Conservation (phyloP, 2,888 invertebrate genomes). For the Scaptomyza flava region DNA sequence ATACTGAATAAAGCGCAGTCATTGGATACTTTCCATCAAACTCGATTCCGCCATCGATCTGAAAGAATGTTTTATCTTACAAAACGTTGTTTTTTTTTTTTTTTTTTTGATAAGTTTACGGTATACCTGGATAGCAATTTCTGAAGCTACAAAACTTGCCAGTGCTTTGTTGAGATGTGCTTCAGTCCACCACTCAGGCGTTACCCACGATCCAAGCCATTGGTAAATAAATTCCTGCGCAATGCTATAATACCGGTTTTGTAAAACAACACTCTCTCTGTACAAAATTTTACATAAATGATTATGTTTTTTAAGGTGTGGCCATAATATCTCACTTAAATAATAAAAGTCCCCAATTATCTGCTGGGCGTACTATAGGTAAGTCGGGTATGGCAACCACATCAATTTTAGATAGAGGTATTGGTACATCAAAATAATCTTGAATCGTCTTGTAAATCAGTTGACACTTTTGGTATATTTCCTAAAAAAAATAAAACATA, state of each 20-base stretch:
- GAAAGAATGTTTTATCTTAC: neutral
- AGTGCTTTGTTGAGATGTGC: conserved; percentile 91
- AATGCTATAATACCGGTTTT: conserved; percentile 87
- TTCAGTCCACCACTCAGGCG: conserved; percentile 91
- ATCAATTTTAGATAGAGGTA: conserved; percentile 89
- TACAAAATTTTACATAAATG: conserved; percentile 40
- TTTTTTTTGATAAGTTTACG: neutral
- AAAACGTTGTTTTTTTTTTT: neutral
- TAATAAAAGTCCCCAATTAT: conserved; percentile 92
- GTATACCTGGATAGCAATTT: conserved; percentile 88
- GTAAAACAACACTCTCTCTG: conserved; percentile 90
- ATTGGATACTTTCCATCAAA: conserved; percentile 93
- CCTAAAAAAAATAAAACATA: conserved; percentile 84
- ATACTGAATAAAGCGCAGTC: conserved; percentile 90
- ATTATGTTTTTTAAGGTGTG: neutral
- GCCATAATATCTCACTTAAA: conserved; percentile 87
- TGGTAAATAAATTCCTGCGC: conserved; percentile 91
- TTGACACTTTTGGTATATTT: conserved; percentile 86
- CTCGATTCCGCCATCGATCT: conserved; percentile 90
- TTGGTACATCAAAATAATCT: conserved; percentile 87
- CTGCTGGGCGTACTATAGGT: conserved; percentile 89
- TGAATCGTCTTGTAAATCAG: conserved; percentile 87
- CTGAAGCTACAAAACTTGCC: conserved; percentile 90
- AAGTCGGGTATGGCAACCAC: conserved; percentile 90
- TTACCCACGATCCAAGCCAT: conserved; percentile 91